Conservation (phyloP, 2,888 invertebrate genomes). For the Eutolmus rufibarbis region DNA sequence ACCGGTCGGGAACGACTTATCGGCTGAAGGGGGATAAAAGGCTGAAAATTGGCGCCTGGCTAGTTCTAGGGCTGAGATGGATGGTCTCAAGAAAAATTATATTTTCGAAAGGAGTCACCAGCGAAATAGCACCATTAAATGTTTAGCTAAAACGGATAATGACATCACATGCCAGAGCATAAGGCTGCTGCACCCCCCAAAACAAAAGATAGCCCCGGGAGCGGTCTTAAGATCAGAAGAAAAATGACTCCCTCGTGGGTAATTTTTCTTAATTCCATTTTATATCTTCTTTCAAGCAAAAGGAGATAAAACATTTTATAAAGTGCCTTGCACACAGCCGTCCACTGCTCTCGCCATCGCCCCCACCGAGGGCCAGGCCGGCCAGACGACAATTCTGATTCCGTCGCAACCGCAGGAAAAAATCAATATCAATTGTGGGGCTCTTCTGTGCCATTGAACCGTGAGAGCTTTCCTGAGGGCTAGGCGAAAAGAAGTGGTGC, state of each 20-base stretch:
- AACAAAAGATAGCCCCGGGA: background rate
- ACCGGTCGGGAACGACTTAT: background rate
- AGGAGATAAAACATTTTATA: slow-evolving; percentile 24
- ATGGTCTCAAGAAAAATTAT: background rate
- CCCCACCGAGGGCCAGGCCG: background rate
- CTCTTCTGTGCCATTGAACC: slow-evolving; percentile 10
- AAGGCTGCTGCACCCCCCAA: background rate
- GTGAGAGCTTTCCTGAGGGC: background rate
- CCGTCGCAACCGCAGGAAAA: background rate
- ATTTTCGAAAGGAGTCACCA: background rate
- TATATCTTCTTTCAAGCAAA: slow-evolving; percentile 12
- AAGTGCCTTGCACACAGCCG: background rate
- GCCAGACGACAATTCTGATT: slow-evolving; percentile 4
- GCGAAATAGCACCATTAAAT: background rate
- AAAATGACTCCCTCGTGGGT: slow-evolving; percentile 22
- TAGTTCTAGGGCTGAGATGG: background rate
- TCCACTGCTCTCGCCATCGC: background rate
- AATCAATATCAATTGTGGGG: slow-evolving; percentile 2
- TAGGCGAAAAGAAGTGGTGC: background rate
- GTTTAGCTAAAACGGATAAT: slow-evolving; percentile 2
- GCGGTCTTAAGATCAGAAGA: background rate
- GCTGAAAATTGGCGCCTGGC: background rate
- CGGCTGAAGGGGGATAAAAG: background rate
- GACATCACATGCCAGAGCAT: background rate
- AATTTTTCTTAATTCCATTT: slow-evolving; percentile 38